These are phyloP conservation scores for Catharus bicknelli DNA, from an alignment of 2,113 vertebrate species.

Conservation along the genomic window DNA sequence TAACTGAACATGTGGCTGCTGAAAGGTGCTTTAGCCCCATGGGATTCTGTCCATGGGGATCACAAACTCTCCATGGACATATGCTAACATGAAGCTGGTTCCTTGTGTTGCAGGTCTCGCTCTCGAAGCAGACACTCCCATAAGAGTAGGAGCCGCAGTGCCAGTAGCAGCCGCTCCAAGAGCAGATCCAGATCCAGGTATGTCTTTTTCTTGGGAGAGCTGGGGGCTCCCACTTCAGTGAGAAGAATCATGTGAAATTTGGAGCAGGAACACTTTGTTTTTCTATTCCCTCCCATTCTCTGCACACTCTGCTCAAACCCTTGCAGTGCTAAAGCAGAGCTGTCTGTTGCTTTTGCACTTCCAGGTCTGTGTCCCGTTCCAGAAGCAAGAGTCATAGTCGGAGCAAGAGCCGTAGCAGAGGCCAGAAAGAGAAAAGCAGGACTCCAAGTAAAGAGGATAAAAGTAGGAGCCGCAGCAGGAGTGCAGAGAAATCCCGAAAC, in stretches of 20 bases:
- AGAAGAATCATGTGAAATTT: neutral
- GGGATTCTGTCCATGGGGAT: neutral
- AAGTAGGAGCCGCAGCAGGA: constrained; percentile 79
- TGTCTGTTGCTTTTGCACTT: constrained; percentile 25
- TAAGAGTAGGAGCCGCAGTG: constrained; percentile 91
- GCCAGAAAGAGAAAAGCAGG: constrained; percentile 82
- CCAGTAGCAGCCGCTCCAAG: constrained; percentile 87
- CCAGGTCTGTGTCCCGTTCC: constrained; percentile 86
- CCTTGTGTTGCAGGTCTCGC: constrained; percentile 80
- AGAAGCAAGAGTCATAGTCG: constrained; percentile 82
- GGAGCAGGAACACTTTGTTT: neutral
- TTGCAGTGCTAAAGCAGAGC: neutral
- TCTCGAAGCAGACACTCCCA: constrained; percentile 92
- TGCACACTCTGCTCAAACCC: neutral
- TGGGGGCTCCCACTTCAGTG: neutral
- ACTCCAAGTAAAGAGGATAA: constrained; percentile 79
- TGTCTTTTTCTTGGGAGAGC: neutral
- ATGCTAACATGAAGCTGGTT: neutral
- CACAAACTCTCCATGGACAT: rapidly evolving
- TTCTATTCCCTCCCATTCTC: neutral
- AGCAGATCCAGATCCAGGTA: constrained; percentile 86
- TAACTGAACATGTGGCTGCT: neutral
- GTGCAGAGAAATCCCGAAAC: constrained; percentile 70
- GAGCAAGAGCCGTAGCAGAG: constrained; percentile 77
- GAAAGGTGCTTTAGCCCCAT: neutral